These are phyloP conservation scores for Eulemur rubriventer DNA, from an alignment of 2,797 vertebrate species.

Conservation along the genomic window DNA sequence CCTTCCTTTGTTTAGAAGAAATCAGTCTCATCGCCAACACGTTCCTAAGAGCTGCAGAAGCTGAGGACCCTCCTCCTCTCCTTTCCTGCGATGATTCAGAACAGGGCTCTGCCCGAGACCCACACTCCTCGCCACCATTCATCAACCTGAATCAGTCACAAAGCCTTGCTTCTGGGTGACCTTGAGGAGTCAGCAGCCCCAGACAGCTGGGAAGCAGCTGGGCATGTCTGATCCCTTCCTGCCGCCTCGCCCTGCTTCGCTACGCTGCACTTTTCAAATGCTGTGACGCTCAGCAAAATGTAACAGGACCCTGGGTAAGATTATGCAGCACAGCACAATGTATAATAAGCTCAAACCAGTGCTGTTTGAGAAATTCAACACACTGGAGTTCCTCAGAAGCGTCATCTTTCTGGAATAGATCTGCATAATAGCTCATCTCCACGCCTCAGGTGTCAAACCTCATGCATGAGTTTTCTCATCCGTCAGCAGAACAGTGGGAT, in stretches of 20 bases:
- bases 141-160: not conserved
- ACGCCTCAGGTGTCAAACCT: not conserved
- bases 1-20: not conserved
- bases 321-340: not conserved
- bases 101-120: not conserved
- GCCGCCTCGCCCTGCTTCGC: not conserved
- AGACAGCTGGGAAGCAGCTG: conserved; percentile 47
- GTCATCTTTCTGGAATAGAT: not conserved
- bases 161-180: not conserved
- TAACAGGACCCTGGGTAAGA: not conserved
- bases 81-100: not conserved
- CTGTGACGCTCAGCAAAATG: conserved; percentile 50
- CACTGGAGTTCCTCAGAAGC: conserved; percentile 38
- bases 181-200: conserved; percentile 28
- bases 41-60: not conserved
- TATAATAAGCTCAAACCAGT: not conserved
- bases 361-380: not conserved
- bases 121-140: not conserved
- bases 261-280: not conserved
- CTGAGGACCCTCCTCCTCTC: not conserved
- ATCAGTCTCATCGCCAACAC: not conserved
- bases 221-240: not conserved
- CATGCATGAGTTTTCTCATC: not conserved
- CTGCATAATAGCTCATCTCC: conserved; percentile 4
- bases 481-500: not conserved